Conservation (phyloP, 2,797 vertebrate genomes). For the Sparus aurata region DNA sequence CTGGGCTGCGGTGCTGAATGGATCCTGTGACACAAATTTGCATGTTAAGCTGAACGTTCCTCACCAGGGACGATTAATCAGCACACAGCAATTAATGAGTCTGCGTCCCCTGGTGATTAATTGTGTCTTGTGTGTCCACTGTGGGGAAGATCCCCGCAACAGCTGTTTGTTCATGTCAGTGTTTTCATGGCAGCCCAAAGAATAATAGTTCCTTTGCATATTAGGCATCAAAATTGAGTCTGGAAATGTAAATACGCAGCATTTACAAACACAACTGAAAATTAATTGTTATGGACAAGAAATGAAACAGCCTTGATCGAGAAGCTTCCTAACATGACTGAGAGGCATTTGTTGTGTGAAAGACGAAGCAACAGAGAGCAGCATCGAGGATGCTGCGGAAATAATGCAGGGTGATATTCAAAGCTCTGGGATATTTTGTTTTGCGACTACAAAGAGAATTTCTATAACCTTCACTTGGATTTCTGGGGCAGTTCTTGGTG, state of each 20-base stretch:
- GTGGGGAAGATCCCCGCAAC: conserved; percentile 67
- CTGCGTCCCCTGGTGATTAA: conserved; percentile 80
- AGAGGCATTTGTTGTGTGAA: conserved; percentile 41
- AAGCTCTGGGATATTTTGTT: conserved; percentile 72
- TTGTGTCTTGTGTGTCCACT: conserved; percentile 77
- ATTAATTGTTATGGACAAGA: conserved; percentile 22
- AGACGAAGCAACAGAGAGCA: conserved; percentile 34
- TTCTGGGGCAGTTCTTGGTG: conserved; percentile 64
- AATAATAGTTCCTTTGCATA: conserved; percentile 40
- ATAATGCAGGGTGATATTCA: conserved; percentile 54
- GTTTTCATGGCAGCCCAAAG: conserved; percentile 51
- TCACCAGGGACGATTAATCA: conserved; percentile 82
- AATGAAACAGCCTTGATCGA: conserved; percentile 18
- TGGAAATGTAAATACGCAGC: conserved; percentile 3
- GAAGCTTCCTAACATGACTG: conserved; percentile 33
- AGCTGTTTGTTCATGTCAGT: conserved; percentile 77
- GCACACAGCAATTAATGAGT: conserved; percentile 82
- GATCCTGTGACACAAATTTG: conserved; percentile 80
- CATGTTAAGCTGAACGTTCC: conserved; percentile 77
- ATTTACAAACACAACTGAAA: conserved; percentile 3
- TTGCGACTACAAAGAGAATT: conserved; percentile 68
- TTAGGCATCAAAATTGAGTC: conserved; percentile 33
- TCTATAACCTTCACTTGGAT: conserved; percentile 59
- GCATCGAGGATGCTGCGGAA: conserved; percentile 39
- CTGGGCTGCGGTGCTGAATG: conserved; percentile 54